Base-by-base conservation (phyloP, 1,140 invertebrate genomes). In the Druon quercuslanigerum region DNA sequence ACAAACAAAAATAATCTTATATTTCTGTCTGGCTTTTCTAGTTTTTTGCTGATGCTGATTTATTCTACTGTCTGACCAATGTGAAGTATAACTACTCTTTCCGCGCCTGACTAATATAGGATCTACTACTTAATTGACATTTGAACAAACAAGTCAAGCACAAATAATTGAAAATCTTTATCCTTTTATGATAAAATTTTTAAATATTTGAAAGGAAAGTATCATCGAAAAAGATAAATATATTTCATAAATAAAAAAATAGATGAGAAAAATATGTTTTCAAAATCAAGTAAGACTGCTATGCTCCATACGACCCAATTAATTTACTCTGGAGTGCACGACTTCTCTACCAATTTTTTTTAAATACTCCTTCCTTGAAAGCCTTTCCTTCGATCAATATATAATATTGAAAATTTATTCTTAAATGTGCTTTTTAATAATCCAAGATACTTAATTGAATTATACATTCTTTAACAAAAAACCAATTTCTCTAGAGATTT, bases 251-350 rank as follows among this genome's bases (percentile, higher is more conserved):
- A 0, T 33, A 4, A 33, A 33, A 33, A 33, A 56, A 57, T 20
- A 57, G 14, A 11, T 20, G 25, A 57, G 25, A 20, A 20, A 19
- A 17, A 20, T 20, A 8, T 25, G 9, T 57, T 19, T 57, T 57
- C 19, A 20, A 33, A 56, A 17, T 56, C 16, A 56, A 57, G 56
- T 13, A 19, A 57, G 19, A 6, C 56, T 57, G 25, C 25, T 19
- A 20, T 19, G 56, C 56, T 57, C 19, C 19, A 57, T 57, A 20
- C 25, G 56, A 57, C 56, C 56, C 56, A 57, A 57, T 57, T 57
- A 57, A 57, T 33, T 57, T 57, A 20, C 56, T 57, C 56, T 19
- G 19, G 8, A 57, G 56, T 57, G 56, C 56, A 57, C 8, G 25
- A 57, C 12, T 20, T 33, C 56, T 57, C 19, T 17, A 57, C 11